A percentile compares a stretch with the other conserved stretches of the same genome.
phyloP scores from a whole-genome alignment of 2,888 invertebrate species.

The Lacanobia oleracea region DNA sequence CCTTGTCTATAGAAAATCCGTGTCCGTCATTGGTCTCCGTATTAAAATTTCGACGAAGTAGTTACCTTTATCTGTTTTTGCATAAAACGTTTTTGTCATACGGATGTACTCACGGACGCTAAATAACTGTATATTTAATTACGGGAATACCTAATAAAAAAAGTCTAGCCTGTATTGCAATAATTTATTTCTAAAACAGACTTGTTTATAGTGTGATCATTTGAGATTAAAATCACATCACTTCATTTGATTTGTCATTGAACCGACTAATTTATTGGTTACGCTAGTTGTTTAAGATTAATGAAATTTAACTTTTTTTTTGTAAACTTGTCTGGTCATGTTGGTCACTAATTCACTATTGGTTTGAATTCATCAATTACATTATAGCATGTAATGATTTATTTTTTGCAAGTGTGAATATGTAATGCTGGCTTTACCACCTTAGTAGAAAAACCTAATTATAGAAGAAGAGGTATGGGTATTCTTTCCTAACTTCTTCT shows the following conservation, averaged over 20 bases:
- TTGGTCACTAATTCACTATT: background rate
- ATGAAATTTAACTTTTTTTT: slow-evolving; percentile 8
- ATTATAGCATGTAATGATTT: no score
- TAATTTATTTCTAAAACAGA: slow-evolving; percentile 17
- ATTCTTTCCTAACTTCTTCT: no score
- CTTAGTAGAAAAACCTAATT: no score
- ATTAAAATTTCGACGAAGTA: background rate
- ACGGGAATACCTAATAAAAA: slow-evolving; percentile 39
- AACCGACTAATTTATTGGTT: slow-evolving; percentile 12
- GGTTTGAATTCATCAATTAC: background rate
- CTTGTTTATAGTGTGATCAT: slow-evolving; percentile 10
- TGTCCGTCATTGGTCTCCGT: background rate
- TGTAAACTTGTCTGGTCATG: background rate
- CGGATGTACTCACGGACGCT: slow-evolving; percentile 38
- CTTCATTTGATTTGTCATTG: slow-evolving; percentile 36
- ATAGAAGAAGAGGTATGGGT: no score
- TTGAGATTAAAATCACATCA: slow-evolving; percentile 13
- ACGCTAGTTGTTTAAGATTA: slow-evolving; percentile 13
- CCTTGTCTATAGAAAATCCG: background rate
- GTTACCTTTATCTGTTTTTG: background rate
- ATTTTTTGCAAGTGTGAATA: no score
- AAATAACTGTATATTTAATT: slow-evolving; percentile 15
- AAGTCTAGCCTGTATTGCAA: slow-evolving; percentile 3
- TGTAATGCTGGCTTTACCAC: no score
- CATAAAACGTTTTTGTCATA: slow-evolving; percentile 7